These are phyloP conservation scores for Panthera tigris DNA, from an alignment of 2,113 vertebrate genomes.

Conservation along the genomic window DNA sequence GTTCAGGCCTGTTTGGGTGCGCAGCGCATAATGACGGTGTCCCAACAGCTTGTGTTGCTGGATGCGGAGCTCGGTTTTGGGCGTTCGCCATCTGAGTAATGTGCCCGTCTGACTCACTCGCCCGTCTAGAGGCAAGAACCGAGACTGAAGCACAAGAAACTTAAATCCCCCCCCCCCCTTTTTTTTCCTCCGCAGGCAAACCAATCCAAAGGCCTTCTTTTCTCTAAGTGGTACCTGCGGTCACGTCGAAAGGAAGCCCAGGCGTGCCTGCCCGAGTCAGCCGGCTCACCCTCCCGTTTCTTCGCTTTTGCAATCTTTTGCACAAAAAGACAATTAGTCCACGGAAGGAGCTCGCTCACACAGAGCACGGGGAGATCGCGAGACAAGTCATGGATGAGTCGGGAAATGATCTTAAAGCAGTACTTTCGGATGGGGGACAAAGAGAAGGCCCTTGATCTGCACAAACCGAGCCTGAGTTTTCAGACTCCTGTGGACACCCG, in stretches of 20 bases:
- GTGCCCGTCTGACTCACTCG: background rate
- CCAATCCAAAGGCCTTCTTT: background rate
- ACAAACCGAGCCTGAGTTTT: background rate
- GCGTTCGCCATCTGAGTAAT: background rate
- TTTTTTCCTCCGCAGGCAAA: background rate
- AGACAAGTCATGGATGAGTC: background rate
- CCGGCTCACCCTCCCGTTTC: fast-evolving
- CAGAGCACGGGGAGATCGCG: too few species aligned
- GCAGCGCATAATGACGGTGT: background rate
- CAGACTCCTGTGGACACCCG: background rate
- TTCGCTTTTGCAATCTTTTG: background rate
- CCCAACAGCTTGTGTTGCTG: background rate
- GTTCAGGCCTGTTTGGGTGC: conserved; percentile 47
- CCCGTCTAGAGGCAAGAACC: background rate
- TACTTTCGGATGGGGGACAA: background rate
- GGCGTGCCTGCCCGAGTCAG: too few species aligned
- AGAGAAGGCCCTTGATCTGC: background rate
- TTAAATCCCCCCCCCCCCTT: background rate
- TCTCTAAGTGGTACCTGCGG: background rate
- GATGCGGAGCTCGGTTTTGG: background rate
- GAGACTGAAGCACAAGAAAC: background rate
- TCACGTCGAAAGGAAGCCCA: background rate
- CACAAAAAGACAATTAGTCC: background rate
- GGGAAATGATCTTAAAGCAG: too few species aligned
- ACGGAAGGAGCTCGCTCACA: background rate